Evolutionary conservation across 2,888 invertebrate genomes (phyloP).

Genomic region (Drosophila nr. medialis): DNA sequence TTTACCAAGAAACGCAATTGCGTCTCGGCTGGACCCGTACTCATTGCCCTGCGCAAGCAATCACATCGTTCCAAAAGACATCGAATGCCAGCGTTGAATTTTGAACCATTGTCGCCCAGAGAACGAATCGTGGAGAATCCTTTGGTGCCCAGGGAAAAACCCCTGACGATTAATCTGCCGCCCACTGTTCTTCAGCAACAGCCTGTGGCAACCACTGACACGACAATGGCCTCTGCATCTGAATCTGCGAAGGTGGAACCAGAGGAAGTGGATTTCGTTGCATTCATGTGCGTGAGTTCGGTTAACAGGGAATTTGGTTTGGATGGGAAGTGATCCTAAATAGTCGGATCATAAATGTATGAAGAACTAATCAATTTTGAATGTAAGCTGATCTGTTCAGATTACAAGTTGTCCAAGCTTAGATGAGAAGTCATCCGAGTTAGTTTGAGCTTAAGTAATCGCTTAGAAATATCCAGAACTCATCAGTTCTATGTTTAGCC

Average conservation of each 20-base stretch:
- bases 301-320: background rate
- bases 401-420: background rate
- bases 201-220: background rate
- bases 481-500: background rate
- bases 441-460: background rate
- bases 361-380: background rate
- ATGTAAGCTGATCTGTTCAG: background rate
- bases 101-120: constrained; percentile 66
- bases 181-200: constrained; percentile 15
- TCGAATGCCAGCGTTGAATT: constrained; percentile 32
- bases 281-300: constrained; percentile 73
- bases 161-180: constrained; percentile 58
- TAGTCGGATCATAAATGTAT: background rate
- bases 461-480: background rate
- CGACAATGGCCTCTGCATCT: background rate
- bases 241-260: constrained; percentile 19
- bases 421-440: background rate
- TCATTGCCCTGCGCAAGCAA: constrained; percentile 74
- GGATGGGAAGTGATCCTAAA: background rate
- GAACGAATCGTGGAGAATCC: constrained; percentile 64
- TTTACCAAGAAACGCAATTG: constrained; percentile 82
- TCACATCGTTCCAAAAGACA: constrained; percentile 52
- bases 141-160: constrained; percentile 69
- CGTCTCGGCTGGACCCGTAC: constrained; percentile 83
- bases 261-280: constrained; percentile 58